A percentile compares a stretch with the other conserved stretches of the same genome.
Conservation (phyloP, 2,888 invertebrate species). For the Griposia aprilina region DNA sequence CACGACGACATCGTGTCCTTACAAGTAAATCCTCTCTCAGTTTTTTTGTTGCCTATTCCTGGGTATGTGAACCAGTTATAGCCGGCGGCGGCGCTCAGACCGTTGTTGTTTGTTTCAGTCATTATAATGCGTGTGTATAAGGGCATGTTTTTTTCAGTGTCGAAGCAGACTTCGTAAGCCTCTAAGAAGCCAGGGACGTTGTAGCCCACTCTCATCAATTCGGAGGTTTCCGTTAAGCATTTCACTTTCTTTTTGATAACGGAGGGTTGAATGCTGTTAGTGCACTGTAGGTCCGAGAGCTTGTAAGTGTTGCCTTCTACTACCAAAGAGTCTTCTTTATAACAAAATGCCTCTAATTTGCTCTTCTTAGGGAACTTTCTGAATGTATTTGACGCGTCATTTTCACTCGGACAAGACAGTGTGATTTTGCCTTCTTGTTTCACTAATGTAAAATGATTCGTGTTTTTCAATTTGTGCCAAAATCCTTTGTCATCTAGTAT, state of each 20-base stretch:
- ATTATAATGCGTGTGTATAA: slow-evolving; percentile 47
- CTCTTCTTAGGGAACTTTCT: slow-evolving; percentile 43
- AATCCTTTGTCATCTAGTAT: slow-evolving; percentile 36
- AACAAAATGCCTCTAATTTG: slow-evolving; percentile 52
- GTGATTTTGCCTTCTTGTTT: slow-evolving; percentile 37
- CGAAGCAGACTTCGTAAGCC: slow-evolving; percentile 65
- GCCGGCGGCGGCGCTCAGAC: neutral
- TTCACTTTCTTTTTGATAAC: slow-evolving; percentile 37
- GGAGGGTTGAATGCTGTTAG: slow-evolving; percentile 42
- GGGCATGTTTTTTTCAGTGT: slow-evolving; percentile 54
- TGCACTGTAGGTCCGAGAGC: slow-evolving; percentile 62
- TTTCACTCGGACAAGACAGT: slow-evolving; percentile 55
- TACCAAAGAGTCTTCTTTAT: slow-evolving; percentile 50
- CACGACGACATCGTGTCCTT: slow-evolving; percentile 32
- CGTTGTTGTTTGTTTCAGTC: slow-evolving; percentile 26
- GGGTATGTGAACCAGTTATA: slow-evolving; percentile 54
- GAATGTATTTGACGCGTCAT: slow-evolving; percentile 50
- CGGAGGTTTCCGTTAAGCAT: slow-evolving; percentile 56
- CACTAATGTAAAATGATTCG: slow-evolving; percentile 35
- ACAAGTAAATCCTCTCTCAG: slow-evolving; percentile 50
- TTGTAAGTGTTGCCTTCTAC: slow-evolving; percentile 48
- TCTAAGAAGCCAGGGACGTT: slow-evolving; percentile 54
- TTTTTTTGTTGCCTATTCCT: slow-evolving; percentile 27
- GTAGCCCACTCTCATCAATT: slow-evolving; percentile 65
- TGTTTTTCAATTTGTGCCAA: slow-evolving; percentile 51